Base-by-base conservation (phyloP, 2,113 vertebrate genomes). In the Theristicus caerulescens region DNA sequence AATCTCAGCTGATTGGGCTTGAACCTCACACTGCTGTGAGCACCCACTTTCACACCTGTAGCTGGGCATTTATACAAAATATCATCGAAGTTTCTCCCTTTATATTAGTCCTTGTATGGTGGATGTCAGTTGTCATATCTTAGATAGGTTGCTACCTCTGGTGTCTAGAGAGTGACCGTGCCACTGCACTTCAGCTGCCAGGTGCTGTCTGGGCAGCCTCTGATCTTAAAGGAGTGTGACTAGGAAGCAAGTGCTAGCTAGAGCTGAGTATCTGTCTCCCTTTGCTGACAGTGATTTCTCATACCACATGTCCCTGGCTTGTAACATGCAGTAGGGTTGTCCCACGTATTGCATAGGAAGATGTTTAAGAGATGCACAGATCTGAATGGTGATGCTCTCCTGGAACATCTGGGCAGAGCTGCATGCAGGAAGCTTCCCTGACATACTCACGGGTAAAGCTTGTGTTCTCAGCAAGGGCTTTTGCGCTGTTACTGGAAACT, bases 241-340 rank as follows among this genome's bases (percentile, higher is more conserved):
- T 29, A 52, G 54, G 27, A 86, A 77, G 46, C 29, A 86, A 73
- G 18, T 17, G 22, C 8, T 47, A 70, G 34, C 31, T 44, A 21
- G n/a, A 64, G 29, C 20, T 58, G 46, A 83, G 10, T 59, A 59
- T 51, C n/a, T 72, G 40, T 3, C 25, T 77, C 69, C 32, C 10
- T 74, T 58, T 87, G 66, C 70, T 76, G 67, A 13, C 10, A 13
- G 19, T 57, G 46, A 4, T 18, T 94, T 72, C 32, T 93, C 17
- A 15, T 59, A 29, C n/a, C 1, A 0, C 9, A 1, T 29, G 54
- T 72, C 11, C 31, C 13, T 69, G 71, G 26, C 34, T 76, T 69
- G 24, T 61, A 57, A 78, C 6, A 10, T 11, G 72, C 27, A 46
- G 54, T 62, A 46, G n/a, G 29, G 27, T 25, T 92, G 54, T 86